Conservation (phyloP, 1,140 invertebrate species). For the Megathymus violae region DNA sequence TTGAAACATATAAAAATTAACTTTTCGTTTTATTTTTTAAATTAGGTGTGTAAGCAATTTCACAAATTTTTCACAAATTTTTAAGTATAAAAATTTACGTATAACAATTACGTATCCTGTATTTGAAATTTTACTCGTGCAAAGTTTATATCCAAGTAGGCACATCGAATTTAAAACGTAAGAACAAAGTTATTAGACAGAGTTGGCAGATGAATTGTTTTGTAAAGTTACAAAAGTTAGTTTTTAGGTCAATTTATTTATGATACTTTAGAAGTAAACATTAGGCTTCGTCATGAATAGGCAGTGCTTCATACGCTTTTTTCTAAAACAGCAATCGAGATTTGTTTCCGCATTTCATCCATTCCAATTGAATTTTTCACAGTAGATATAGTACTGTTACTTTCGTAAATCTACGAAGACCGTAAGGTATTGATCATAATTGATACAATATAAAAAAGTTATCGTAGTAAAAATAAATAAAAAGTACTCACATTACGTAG, state of each 20-base stretch:
- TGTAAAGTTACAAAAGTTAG: slow-evolving; percentile 21
- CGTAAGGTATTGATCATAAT: slow-evolving; percentile 27
- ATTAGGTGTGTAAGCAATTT: background rate
- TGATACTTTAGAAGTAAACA: slow-evolving; percentile 2
- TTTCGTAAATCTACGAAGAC: slow-evolving; percentile 35
- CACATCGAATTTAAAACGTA: too few species aligned
- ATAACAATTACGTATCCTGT: background rate
- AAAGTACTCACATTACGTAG: slow-evolving; percentile 47
- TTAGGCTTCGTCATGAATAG: background rate
- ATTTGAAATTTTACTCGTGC: too few species aligned
- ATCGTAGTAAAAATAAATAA: slow-evolving; percentile 22
- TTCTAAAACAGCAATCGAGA: slow-evolving; percentile 28
- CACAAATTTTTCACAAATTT: too few species aligned
- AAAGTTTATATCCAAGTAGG: too few species aligned
- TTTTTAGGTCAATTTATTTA: slow-evolving; percentile 17
- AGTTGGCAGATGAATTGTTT: slow-evolving; percentile 8
- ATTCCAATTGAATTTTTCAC: slow-evolving; percentile 23
- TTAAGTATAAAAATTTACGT: too few species aligned
- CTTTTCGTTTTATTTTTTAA: background rate
- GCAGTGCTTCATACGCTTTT: slow-evolving; percentile 2
- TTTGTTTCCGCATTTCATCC: slow-evolving; percentile 28
- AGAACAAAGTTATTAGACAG: too few species aligned
- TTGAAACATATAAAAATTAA: too few species aligned
- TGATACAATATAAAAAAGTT: slow-evolving; percentile 9
- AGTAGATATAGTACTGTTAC: slow-evolving; percentile 45